Percentiles rank a stretch among this genome's conserved stretches.
Conservation (phyloP, 2,888 invertebrate species). For the Metopia argyrocephala region DNA sequence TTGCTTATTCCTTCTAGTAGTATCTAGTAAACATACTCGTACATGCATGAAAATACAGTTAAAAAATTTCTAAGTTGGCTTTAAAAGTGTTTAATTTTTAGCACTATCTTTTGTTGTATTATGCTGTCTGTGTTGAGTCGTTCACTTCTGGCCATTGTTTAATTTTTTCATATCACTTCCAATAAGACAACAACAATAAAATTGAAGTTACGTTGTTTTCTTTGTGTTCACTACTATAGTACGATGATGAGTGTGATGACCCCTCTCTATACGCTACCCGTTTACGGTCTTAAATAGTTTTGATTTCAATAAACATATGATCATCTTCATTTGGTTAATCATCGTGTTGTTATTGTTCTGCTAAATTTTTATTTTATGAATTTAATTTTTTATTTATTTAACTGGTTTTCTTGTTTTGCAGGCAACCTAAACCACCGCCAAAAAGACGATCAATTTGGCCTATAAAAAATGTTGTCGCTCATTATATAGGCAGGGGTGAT, state of each 20-base stretch:
- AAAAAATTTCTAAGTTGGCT: slow-evolving; percentile 26
- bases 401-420: slow-evolving; percentile 62
- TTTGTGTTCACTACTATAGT: slow-evolving; percentile 1
- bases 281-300: not conserved
- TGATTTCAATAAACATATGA: slow-evolving; percentile 21
- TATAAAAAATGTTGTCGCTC: slow-evolving; percentile 85
- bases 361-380: not conserved
- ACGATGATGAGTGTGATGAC: slow-evolving; percentile 6
- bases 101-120: slow-evolving; percentile 12
- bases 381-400: slow-evolving; percentile 39
- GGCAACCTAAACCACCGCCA: slow-evolving; percentile 75
- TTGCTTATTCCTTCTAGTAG: not conserved
- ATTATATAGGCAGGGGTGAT: slow-evolving; percentile 90
- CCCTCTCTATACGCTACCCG: not conserved
- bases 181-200: not conserved
- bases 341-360: not conserved
- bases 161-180: not conserved
- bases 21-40: slow-evolving; percentile 19
- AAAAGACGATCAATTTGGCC: slow-evolving; percentile 74
- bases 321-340: slow-evolving; percentile 31
- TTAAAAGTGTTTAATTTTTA: slow-evolving; percentile 9
- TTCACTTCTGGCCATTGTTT: slow-evolving; percentile 26
- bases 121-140: not conserved
- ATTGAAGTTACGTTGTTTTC: not conserved
- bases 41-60: slow-evolving; percentile 50